Evolutionary conservation across 2,113 vertebrate species (phyloP).

Genomic region (Oceanodroma tethys): DNA sequence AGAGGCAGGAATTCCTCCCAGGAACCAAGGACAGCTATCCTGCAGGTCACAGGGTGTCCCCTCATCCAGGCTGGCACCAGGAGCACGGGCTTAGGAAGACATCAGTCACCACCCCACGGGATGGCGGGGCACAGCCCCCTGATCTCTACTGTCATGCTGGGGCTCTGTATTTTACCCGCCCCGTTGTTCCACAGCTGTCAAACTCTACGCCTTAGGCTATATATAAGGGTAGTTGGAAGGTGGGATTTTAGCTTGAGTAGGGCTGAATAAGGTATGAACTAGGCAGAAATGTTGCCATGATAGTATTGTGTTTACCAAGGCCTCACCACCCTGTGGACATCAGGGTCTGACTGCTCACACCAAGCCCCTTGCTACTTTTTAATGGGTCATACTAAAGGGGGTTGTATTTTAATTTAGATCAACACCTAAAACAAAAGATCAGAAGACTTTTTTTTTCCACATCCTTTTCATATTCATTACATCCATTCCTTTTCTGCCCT

Average conservation of each 20-base stretch:
- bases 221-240: not conserved
- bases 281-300: not conserved
- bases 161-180: not conserved
- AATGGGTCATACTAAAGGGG: not conserved
- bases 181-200: not conserved
- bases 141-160: not conserved
- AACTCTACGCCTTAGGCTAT: not conserved
- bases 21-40: not conserved
- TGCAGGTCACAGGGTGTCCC: not conserved
- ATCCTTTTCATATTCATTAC: not conserved
- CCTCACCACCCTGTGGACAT: not conserved
- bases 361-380: not conserved
- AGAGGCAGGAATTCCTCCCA: not conserved
- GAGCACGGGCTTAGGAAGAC: fast-evolving
- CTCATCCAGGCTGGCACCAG: not conserved
- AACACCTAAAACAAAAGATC: not conserved
- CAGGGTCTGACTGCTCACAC: not conserved
- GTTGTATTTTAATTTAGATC: not conserved
- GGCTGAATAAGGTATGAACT: not conserved
- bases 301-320: not conserved
- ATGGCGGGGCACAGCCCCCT: not conserved
- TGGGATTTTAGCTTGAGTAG: not conserved
- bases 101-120: fast-evolving
- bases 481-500: not conserved
- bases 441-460: not conserved